Conservation (phyloP, 1,140 invertebrate genomes). For the Lerema accius region DNA sequence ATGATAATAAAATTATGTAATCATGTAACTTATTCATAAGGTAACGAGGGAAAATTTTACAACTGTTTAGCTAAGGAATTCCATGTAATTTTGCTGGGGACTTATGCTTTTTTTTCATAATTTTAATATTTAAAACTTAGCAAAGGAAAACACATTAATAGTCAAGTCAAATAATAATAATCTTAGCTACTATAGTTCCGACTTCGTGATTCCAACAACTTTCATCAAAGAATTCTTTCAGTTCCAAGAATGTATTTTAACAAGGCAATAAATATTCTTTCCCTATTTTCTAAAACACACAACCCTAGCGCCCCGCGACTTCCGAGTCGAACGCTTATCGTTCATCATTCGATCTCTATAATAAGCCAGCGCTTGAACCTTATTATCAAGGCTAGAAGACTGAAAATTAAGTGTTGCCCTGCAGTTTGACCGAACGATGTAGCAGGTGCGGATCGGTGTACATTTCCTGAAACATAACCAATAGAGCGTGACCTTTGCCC, state of each 20-base stretch:
- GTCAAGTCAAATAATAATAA: no score
- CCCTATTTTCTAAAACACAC: conserved; percentile 4
- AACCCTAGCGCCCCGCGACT: conserved; percentile 1
- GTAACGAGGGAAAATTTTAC: no score
- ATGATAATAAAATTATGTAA: no score
- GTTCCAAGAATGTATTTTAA: not conserved
- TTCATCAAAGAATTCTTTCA: not conserved
- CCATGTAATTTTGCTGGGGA: no score
- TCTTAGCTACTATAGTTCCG: no score
- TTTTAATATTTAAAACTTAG: no score
- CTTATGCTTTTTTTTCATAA: no score
- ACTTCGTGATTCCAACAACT: not conserved
- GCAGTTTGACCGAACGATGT: conserved; percentile 1
- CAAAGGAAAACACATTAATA: no score
- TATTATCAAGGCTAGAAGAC: conserved; percentile 13
- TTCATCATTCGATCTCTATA: conserved; percentile 16
- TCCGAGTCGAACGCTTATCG: conserved; percentile 3
- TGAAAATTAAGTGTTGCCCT: conserved; percentile 11
- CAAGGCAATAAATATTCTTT: not conserved
- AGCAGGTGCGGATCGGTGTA: conserved; percentile 23
- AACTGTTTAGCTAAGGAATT: no score
- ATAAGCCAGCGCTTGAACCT: conserved; percentile 15
- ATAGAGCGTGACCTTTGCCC: conserved; percentile 5
- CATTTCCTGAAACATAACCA: conserved; percentile 28
- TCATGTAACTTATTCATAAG: no score